Evolutionary conservation across 1,140 invertebrate genomes (phyloP).

Genomic region (Phortica variegata): DNA sequence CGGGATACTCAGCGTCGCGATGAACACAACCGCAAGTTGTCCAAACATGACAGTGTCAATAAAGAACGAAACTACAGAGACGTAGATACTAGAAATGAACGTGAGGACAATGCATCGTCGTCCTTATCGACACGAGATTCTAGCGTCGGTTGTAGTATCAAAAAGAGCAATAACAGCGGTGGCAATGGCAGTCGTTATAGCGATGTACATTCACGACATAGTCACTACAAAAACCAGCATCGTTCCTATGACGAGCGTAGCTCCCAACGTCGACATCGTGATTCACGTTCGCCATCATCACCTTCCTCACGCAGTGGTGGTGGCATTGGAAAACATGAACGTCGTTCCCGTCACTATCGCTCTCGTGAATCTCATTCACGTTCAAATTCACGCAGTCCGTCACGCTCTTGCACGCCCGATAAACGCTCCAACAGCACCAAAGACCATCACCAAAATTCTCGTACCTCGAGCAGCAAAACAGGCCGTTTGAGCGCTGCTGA

Average conservation of each 20-base stretch:
- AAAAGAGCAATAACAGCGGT: slow-evolving; percentile 23
- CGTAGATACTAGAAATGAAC: no score
- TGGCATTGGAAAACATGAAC: no score
- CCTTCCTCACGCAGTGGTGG: no score
- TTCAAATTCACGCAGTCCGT: slow-evolving; percentile 16
- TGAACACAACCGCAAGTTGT: no score
- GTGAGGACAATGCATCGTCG: neutral
- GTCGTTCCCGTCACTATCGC: no score
- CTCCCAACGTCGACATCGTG: slow-evolving; percentile 16
- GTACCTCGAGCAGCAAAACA: slow-evolving; percentile 3
- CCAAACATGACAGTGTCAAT: no score
- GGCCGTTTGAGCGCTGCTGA: no score
- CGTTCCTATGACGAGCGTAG: slow-evolving; percentile 30
- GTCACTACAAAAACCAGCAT: slow-evolving; percentile 17
- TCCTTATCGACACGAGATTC: no score
- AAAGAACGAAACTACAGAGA: no score
- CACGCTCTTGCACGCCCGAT: slow-evolving; percentile 33
- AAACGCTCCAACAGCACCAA: slow-evolving; percentile 13
- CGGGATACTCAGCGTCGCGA: no score
- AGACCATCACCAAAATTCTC: slow-evolving; percentile 9
- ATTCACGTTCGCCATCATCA: slow-evolving; percentile 5
- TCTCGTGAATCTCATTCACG: slow-evolving; percentile 7
- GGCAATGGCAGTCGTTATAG: slow-evolving; percentile 8
- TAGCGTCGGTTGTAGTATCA: no score
- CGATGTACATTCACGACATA: slow-evolving; percentile 26